A percentile compares a stretch with the other conserved stretches of the same genome.
These are phyloP conservation scores for Geotria australis DNA, from an alignment of 2,797 vertebrate species.

Conservation along the genomic window DNA sequence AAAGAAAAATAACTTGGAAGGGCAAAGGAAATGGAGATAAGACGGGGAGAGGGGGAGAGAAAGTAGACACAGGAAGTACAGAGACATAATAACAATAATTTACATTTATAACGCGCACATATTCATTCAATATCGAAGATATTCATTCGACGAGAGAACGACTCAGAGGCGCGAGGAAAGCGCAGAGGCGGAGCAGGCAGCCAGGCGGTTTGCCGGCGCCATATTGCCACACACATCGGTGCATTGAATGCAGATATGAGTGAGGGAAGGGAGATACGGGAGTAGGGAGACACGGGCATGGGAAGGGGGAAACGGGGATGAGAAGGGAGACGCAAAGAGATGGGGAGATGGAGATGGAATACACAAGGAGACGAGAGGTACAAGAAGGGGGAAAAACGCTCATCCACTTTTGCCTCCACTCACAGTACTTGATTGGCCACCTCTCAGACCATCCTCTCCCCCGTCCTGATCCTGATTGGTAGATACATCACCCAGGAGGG, in stretches of 20 bases:
- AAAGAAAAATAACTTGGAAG: too few relatives aligned
- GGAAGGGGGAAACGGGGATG: neutral
- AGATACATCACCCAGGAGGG: constrained; percentile 98
- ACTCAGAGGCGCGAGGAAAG: too few relatives aligned
- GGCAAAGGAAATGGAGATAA: neutral
- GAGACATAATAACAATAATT: too few relatives aligned
- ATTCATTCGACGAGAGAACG: too few relatives aligned
- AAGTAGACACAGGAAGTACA: neutral
- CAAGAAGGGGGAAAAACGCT: neutral
- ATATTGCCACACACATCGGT: too few relatives aligned
- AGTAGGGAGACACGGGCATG: neutral
- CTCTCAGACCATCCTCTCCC: neutral
- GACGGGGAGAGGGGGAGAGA: neutral
- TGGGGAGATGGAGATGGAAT: neutral
- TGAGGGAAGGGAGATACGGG: too few relatives aligned
- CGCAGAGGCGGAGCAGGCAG: too few relatives aligned
- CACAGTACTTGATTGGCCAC: neutral
- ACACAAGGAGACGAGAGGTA: neutral
- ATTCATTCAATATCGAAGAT: too few relatives aligned
- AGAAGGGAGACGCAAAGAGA: neutral
- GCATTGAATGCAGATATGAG: too few relatives aligned
- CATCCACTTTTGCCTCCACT: neutral
- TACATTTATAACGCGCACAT: too few relatives aligned
- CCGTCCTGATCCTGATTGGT: neutral
- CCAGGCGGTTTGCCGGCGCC: too few relatives aligned